These are phyloP conservation scores for Campoplex nolae DNA, from an alignment of 2,888 invertebrate species.

Conservation along the genomic window DNA sequence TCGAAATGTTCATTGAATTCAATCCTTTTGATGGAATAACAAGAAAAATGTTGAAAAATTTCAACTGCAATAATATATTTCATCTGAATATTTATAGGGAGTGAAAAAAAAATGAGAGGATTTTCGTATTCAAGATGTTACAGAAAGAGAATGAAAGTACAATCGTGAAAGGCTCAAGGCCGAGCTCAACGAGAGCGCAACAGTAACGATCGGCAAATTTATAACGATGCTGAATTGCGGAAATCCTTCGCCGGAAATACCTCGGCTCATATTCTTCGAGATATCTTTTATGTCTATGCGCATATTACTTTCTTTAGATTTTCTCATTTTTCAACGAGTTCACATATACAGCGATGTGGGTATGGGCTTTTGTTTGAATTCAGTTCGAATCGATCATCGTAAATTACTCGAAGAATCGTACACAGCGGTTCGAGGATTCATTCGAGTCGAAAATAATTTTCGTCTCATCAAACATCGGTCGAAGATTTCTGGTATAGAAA, in stretches of 20 bases:
- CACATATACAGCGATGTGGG: neutral
- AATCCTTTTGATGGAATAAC: neutral
- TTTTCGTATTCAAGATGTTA: conserved; percentile 30
- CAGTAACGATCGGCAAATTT: conserved; percentile 47
- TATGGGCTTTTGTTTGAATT: neutral
- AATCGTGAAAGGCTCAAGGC: conserved; percentile 60
- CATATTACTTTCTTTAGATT: conserved; percentile 9
- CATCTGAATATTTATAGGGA: neutral
- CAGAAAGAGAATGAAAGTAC: conserved; percentile 58
- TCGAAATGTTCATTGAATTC: neutral
- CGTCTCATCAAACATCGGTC: neutral
- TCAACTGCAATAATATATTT: neutral
- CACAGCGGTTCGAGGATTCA: neutral
- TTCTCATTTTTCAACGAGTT: conserved; percentile 12
- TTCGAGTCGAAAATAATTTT: neutral
- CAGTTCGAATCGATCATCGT: neutral
- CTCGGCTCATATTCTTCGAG: neutral
- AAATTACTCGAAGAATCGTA: neutral
- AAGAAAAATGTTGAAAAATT: neutral
- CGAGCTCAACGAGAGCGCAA: conserved; percentile 30
- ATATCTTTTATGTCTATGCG: neutral
- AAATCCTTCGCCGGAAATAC: conserved; percentile 51
- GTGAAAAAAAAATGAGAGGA: conserved; percentile 15
- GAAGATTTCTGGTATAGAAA: neutral
- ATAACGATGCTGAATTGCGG: conserved; percentile 51